phyloP scores from a whole-genome alignment of 2,888 invertebrate species.

The Drosophila subquinaria region DNA sequence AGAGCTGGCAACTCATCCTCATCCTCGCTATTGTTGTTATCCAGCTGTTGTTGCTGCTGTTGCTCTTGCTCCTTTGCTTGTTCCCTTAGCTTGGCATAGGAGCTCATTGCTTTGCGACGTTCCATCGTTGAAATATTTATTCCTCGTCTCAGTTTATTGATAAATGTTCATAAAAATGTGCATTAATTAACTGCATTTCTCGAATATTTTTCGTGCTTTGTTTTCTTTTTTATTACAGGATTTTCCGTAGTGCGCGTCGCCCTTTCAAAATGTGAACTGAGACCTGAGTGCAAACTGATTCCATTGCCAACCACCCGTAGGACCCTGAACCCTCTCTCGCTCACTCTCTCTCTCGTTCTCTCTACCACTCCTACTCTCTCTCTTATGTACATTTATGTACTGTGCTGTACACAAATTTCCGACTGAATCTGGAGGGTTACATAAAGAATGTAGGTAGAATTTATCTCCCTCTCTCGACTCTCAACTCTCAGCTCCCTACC shows the following conservation, averaged over 20 bases:
- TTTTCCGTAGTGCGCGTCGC: conserved; percentile 59
- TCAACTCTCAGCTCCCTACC: conserved; percentile 26
- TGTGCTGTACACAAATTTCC: conserved; percentile 27
- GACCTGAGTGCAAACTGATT: conserved; percentile 57
- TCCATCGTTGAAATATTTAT: conserved; percentile 66
- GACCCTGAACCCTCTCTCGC: not conserved
- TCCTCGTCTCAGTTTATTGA: conserved; percentile 14
- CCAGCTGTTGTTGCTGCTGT: conserved; percentile 29
- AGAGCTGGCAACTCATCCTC: conserved; percentile 67
- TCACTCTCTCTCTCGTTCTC: conserved; percentile 4
- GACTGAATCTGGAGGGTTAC: conserved; percentile 17
- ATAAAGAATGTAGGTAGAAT: not conserved
- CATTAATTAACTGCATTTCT: conserved; percentile 16
- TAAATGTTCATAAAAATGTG: conserved; percentile 3
- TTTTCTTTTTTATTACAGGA: conserved; percentile 39
- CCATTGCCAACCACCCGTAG: conserved; percentile 25
- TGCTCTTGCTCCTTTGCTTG: conserved; percentile 39
- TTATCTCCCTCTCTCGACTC: conserved; percentile 2
- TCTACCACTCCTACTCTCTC: not conserved
- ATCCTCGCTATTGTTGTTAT: conserved; percentile 11
- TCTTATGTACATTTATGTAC: conserved; percentile 1
- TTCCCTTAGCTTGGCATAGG: conserved; percentile 75
- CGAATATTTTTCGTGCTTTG: conserved; percentile 5
- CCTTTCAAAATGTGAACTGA: conserved; percentile 61
- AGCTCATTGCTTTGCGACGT: conserved; percentile 73